These are phyloP conservation scores for Chymomyza amoena DNA, from an alignment of 2,888 invertebrate species.

Conservation along the genomic window DNA sequence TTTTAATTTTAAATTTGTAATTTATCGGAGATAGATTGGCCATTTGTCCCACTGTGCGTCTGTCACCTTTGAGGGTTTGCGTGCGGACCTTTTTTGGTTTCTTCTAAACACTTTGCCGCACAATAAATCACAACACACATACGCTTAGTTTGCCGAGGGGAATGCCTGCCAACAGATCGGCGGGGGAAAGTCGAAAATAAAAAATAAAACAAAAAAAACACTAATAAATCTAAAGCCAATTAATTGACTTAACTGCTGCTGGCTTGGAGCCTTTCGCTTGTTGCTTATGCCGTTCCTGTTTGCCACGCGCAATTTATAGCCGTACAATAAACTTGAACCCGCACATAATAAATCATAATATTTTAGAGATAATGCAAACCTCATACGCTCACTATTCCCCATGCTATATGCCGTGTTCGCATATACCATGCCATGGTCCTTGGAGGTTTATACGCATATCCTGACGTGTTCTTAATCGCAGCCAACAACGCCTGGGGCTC, in stretches of 20 bases:
- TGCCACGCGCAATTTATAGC: conserved; percentile 49
- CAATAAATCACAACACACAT: conserved; percentile 64
- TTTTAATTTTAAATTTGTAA: too few relatives aligned
- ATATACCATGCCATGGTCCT: conserved; percentile 14
- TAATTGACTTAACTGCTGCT: conserved; percentile 70
- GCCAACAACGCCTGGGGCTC: conserved; percentile 35
- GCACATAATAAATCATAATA: conserved; percentile 68
- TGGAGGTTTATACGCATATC: conserved; percentile 5
- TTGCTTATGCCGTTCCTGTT: not conserved
- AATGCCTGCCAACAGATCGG: not conserved
- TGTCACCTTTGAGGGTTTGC: conserved; percentile 26
- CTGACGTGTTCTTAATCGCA: conserved; percentile 29
- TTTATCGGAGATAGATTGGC: too few relatives aligned
- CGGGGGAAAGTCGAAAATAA: conserved; percentile 19
- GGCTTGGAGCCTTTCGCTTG: conserved; percentile 23
- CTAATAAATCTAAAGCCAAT: conserved; percentile 69
- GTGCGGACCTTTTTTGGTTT: conserved; percentile 33
- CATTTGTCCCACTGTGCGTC: too few relatives aligned
- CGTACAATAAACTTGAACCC: conserved; percentile 67
- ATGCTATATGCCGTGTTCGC: not conserved
- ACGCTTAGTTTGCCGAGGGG: conserved; percentile 4
- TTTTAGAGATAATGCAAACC: conserved; percentile 66
- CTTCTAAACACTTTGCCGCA: conserved; percentile 35
- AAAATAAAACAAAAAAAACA: conserved; percentile 31
- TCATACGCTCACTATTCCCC: conserved; percentile 22